phyloP scores from a whole-genome alignment of 2,797 vertebrate genomes.

The Coluber constrictor region DNA sequence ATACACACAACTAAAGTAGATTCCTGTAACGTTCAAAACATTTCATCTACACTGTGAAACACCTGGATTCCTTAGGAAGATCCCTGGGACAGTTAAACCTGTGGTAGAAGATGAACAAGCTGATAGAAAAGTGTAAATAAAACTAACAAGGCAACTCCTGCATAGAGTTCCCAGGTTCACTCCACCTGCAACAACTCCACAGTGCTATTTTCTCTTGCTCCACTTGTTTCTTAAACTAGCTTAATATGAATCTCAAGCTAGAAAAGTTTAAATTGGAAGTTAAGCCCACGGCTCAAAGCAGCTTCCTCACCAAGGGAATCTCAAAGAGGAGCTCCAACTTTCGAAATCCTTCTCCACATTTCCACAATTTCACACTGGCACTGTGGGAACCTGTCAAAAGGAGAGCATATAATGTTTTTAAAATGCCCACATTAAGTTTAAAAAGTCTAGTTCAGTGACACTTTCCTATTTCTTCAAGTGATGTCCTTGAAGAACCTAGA shows the following conservation, averaged over 20 bases:
- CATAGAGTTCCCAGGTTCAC: neutral
- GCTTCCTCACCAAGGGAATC: conserved; percentile 82
- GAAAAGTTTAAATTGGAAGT: neutral
- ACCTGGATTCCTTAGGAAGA: neutral
- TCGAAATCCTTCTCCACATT: conserved; percentile 82
- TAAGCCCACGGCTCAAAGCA: neutral
- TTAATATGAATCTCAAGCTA: neutral
- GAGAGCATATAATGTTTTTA: neutral
- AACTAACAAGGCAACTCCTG: neutral
- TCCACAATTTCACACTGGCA: conserved; percentile 84
- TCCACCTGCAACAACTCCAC: neutral
- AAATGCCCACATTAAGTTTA: neutral
- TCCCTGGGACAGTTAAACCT: neutral
- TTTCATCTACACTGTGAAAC: no score
- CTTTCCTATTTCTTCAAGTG: neutral
- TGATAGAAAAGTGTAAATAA: neutral
- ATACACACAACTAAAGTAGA: neutral
- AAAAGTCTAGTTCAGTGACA: neutral
- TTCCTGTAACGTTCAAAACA: neutral
- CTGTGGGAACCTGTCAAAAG: conserved; percentile 84
- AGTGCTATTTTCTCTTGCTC: neutral
- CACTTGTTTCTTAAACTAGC: neutral
- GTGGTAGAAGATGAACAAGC: neutral
- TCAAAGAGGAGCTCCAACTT: conserved; percentile 80
- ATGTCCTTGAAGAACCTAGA: neutral